Evolutionary conservation across 2,888 invertebrate species (phyloP).

Genomic region (Spatulosminthurus flaviceps): DNA sequence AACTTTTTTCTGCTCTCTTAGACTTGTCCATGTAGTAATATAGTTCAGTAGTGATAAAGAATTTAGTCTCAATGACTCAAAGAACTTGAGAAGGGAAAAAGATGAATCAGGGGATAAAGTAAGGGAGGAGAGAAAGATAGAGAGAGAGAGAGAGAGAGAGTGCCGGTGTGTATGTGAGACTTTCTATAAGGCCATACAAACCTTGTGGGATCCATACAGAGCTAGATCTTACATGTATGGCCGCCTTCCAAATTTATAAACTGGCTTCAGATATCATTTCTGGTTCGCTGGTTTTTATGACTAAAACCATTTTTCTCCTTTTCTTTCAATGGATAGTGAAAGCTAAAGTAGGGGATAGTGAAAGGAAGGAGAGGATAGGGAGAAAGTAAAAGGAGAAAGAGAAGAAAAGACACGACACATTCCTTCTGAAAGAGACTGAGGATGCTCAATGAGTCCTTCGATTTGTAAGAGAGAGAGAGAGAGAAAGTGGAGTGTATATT

Average conservation of each 20-base stretch:
- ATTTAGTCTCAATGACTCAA: constrained; percentile 26
- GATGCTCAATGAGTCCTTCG: constrained; percentile 6
- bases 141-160: constrained; percentile 15
- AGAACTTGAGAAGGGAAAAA: neutral
- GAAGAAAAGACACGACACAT: neutral
- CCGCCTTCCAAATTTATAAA: constrained; percentile 53
- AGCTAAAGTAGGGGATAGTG: neutral
- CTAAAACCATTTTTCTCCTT: constrained; percentile 52
- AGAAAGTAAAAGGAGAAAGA: neutral
- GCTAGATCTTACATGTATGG: too few relatives aligned
- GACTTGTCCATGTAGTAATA: neutral
- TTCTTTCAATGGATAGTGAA: constrained; percentile 24
- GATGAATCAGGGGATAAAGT: constrained; percentile 25
- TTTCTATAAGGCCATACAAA: neutral
- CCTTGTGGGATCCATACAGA: too few relatives aligned
- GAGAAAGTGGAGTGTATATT: too few relatives aligned
- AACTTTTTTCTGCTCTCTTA: constrained; percentile 1
- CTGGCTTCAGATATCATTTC: constrained; percentile 54
- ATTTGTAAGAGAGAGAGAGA: neutral
- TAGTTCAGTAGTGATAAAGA: constrained; percentile 42
- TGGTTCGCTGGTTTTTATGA: constrained; percentile 54
- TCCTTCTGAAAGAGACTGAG: constrained; percentile 14
- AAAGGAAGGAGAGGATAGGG: constrained; percentile 8
- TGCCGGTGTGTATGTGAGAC: constrained; percentile 19
- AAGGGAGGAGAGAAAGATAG: too few relatives aligned